Percentiles rank a stretch among this genome's conserved stretches.
These are phyloP conservation scores for Oxygymnocypris stewartii DNA, from an alignment of 2,113 vertebrate genomes.

Conservation along the genomic window DNA sequence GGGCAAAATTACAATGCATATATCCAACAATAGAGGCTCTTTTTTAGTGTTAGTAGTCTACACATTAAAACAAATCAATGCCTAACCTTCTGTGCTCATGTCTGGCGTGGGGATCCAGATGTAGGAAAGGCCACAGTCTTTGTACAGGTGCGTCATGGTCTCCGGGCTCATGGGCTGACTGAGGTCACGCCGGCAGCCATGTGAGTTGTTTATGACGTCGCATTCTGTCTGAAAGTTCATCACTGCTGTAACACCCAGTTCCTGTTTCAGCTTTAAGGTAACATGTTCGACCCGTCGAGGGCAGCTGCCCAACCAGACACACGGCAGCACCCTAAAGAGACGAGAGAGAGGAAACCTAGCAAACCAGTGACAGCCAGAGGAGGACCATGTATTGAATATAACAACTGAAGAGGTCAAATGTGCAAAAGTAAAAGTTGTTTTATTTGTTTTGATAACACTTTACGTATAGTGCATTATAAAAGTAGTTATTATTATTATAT, in stretches of 20 bases:
- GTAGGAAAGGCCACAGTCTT: constrained; percentile 85
- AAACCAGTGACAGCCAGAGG: background rate
- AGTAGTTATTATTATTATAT: too few relatives aligned
- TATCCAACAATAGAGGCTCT: background rate
- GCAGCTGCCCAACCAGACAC: constrained; percentile 94
- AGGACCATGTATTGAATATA: background rate
- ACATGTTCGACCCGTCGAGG: constrained; percentile 92
- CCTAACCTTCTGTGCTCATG: constrained; percentile 94
- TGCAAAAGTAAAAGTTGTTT: background rate
- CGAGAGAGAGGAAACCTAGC: background rate
- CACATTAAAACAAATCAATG: background rate
- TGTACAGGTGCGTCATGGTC: constrained; percentile 87
- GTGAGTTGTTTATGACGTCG: constrained; percentile 90
- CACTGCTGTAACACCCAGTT: constrained; percentile 88
- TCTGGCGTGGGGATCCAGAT: constrained; percentile 96
- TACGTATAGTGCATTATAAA: too few relatives aligned
- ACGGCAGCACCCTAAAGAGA: constrained; percentile 85
- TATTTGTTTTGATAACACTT: background rate
- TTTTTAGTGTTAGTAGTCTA: background rate
- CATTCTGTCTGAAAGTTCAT: constrained; percentile 97
- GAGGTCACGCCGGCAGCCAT: constrained; percentile 82
- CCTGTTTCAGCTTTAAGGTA: constrained; percentile 90
- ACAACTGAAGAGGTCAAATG: background rate
- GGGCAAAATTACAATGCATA: background rate
- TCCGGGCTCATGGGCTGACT: constrained; percentile 84